These are phyloP conservation scores for Tetranychus cinnabarinus DNA, from an alignment of 1,140 invertebrate genomes.

Conservation along the genomic window DNA sequence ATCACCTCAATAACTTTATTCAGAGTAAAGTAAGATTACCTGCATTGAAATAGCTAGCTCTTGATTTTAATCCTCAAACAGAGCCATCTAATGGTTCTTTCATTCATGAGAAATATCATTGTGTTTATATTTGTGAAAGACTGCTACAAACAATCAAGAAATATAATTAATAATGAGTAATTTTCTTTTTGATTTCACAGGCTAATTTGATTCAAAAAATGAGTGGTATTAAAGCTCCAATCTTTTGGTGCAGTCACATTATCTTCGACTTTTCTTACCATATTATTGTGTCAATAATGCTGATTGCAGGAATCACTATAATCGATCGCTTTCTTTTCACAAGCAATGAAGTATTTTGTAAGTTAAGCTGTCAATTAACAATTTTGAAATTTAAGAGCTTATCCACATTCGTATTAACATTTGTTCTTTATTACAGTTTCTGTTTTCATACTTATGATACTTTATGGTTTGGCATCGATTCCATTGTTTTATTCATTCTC, in stretches of 20 bases:
- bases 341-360: neutral
- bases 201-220: slow-evolving; percentile 13
- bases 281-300: slow-evolving; percentile 1
- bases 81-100: neutral
- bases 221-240: slow-evolving; percentile 5
- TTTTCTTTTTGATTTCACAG: slow-evolving; percentile 2
- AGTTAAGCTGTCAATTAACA: neutral
- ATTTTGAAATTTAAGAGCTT: neutral
- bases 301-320: slow-evolving; percentile 7
- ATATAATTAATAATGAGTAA: neutral
- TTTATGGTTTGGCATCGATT: neutral
- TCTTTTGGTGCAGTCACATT: slow-evolving; percentile 10
- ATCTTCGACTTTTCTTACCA: slow-evolving; percentile 9
- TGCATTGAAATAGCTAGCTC: neutral
- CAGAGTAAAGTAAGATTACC: neutral
- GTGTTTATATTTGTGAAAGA: neutral
- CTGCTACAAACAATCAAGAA: too few species aligned
- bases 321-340: neutral
- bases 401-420: neutral
- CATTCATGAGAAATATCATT: neutral
- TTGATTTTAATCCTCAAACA: neutral
- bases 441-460: neutral
- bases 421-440: neutral
- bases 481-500: neutral
- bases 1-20: neutral